Evolutionary conservation across 2,888 invertebrate genomes (phyloP).

Genomic region (Belgica antarctica): DNA sequence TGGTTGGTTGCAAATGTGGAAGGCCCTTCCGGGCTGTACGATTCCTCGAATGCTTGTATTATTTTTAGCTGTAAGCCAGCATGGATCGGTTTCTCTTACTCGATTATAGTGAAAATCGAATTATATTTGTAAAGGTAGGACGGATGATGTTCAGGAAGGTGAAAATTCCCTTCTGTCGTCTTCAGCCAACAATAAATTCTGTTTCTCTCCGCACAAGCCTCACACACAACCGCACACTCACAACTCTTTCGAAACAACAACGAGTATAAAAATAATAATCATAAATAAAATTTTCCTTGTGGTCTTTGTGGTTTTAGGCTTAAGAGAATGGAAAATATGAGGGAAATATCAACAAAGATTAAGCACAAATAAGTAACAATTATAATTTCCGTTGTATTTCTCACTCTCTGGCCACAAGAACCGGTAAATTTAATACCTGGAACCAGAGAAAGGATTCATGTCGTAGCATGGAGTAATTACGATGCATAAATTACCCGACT

Average conservation of each 20-base stretch:
- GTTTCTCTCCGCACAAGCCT: neutral
- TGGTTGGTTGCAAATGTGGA: slow-evolving; percentile 7
- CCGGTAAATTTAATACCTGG: slow-evolving; percentile 12
- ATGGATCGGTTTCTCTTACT: too few species aligned
- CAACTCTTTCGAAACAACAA: slow-evolving; percentile 4
- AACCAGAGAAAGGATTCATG: neutral
- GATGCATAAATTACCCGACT: slow-evolving; percentile 39
- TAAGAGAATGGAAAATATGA: slow-evolving; percentile 3
- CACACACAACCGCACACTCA: neutral
- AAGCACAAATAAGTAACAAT: slow-evolving; percentile 43
- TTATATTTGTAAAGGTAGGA: slow-evolving; percentile 16
- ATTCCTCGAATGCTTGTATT: too few species aligned
- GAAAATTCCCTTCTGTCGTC: slow-evolving; percentile 12
- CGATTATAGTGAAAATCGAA: slow-evolving; percentile 26
- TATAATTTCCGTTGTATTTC: slow-evolving; percentile 40
- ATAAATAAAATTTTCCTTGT: slow-evolving; percentile 42
- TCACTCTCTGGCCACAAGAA: neutral
- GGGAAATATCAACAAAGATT: slow-evolving; percentile 39
- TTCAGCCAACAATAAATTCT: slow-evolving; percentile 41
- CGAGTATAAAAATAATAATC: slow-evolving; percentile 37
- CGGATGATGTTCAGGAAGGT: slow-evolving; percentile 12
- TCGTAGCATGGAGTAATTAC: slow-evolving; percentile 30
- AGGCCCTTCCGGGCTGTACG: too few species aligned
- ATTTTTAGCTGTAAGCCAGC: too few species aligned
- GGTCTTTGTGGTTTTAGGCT: slow-evolving; percentile 36